These are phyloP conservation scores for Ctenochaetus hawaiiensis DNA, from an alignment of 2,797 vertebrate species.

Conservation along the genomic window DNA sequence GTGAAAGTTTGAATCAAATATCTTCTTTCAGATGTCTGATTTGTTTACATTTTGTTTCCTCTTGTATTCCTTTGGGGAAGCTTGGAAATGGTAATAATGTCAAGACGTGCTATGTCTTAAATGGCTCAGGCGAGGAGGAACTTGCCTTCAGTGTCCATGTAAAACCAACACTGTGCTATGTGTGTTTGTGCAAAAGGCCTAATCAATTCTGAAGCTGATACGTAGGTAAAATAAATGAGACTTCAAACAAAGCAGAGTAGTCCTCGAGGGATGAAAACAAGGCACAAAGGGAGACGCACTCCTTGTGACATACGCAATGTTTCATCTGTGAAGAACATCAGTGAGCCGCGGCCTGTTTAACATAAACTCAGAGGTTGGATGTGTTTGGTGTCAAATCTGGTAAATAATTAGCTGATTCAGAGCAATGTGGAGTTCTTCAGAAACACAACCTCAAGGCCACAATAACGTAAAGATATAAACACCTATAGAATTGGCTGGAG, in stretches of 20 bases:
- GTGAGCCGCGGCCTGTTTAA: conserved; percentile 72
- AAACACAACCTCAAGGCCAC: conserved; percentile 53
- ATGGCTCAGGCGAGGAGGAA: conserved; percentile 68
- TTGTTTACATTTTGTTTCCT: conserved; percentile 82
- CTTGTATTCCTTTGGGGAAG: conserved; percentile 75
- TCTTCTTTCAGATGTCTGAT: conserved; percentile 79
- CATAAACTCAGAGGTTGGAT: conserved; percentile 74
- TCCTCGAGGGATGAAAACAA: conserved; percentile 77
- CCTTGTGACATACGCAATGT: conserved; percentile 73
- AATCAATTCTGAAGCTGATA: conserved; percentile 86
- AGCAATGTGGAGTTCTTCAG: conserved; percentile 72
- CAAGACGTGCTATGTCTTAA: conserved; percentile 75
- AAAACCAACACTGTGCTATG: conserved; percentile 72
- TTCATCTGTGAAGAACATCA: conserved; percentile 71
- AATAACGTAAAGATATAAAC: conserved; percentile 68
- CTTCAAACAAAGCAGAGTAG: conserved; percentile 84
- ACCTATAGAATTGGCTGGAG: conserved; percentile 35
- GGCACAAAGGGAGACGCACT: conserved; percentile 69
- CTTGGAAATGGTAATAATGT: conserved; percentile 79
- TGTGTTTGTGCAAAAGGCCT: conserved; percentile 74
- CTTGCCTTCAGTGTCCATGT: conserved; percentile 73
- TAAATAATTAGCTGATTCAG: conserved; percentile 81
- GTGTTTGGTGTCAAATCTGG: conserved; percentile 79
- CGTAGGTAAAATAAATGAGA: conserved; percentile 85
- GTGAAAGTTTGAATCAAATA: conserved; percentile 83